Evolutionary conservation across 2,888 invertebrate species (phyloP).

Genomic region (Thereva nobilitata): DNA sequence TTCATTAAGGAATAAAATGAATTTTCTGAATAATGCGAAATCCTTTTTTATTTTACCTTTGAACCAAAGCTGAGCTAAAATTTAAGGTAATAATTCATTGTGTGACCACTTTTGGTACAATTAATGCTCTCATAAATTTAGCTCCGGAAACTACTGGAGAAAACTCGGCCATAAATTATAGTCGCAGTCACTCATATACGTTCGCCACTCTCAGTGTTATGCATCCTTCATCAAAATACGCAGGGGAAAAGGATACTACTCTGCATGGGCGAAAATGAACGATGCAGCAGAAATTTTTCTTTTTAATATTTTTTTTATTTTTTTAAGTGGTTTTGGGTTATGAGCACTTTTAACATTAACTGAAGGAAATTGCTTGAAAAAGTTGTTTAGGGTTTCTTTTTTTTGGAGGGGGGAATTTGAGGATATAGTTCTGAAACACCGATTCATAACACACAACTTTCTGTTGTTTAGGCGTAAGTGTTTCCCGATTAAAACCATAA

Average conservation of each 20-base stretch:
- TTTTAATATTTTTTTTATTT: too few species aligned
- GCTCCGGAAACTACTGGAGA: slow-evolving; percentile 30
- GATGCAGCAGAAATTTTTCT: too few species aligned
- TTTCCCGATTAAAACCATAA: too few species aligned
- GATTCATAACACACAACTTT: too few species aligned
- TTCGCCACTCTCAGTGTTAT: slow-evolving; percentile 1
- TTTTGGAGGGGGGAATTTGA: too few species aligned
- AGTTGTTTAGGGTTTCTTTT: too few species aligned
- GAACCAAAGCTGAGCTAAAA: slow-evolving; percentile 19
- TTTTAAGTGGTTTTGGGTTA: too few species aligned
- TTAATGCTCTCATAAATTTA: slow-evolving; percentile 31
- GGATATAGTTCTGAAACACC: too few species aligned
- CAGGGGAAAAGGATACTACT: slow-evolving; percentile 24
- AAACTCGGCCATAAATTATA: slow-evolving; percentile 28
- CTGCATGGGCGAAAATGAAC: slow-evolving; percentile 1
- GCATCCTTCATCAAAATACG: slow-evolving; percentile 22
- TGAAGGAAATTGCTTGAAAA: too few species aligned
- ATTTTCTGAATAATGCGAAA: slow-evolving; percentile 26
- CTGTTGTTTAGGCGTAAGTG: too few species aligned
- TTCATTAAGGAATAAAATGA: slow-evolving; percentile 29
- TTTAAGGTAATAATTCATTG: slow-evolving; percentile 28
- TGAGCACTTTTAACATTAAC: too few species aligned
- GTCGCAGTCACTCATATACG: slow-evolving; percentile 32
- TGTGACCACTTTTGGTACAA: slow-evolving; percentile 30
- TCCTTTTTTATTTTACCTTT: slow-evolving; percentile 22